These are phyloP conservation scores for Sciaenops ocellatus DNA, from an alignment of 2,797 vertebrate genomes.

Conservation along the genomic window DNA sequence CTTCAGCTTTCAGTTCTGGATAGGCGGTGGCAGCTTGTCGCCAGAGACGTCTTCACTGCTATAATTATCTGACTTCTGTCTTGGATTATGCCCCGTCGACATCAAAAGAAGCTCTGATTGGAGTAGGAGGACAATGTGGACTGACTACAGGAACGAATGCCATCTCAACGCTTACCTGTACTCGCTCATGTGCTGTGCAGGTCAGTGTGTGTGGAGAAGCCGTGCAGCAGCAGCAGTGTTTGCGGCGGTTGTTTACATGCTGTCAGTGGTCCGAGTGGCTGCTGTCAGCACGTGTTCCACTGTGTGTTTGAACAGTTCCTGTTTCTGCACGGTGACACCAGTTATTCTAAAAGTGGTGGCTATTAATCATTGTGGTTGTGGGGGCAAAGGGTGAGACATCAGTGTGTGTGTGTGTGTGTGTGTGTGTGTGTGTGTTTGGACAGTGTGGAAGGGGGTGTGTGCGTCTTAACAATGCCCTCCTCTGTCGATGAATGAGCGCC, in stretches of 20 bases:
- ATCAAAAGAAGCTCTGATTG: constrained; percentile 26
- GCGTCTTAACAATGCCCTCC: constrained; percentile 56
- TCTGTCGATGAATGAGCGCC: constrained; percentile 63
- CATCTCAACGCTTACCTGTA: constrained; percentile 92
- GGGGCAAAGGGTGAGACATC: neutral
- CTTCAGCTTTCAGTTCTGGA: constrained; percentile 25
- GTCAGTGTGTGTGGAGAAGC: constrained; percentile 74
- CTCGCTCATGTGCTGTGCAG: constrained; percentile 96
- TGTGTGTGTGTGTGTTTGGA: constrained; percentile 26
- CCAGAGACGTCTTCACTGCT: constrained; percentile 42
- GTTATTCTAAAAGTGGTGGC: constrained; percentile 11
- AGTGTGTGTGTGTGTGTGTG: constrained; percentile 24
- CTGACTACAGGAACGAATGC: constrained; percentile 84
- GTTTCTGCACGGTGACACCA: constrained; percentile 28
- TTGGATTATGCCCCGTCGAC: constrained; percentile 51
- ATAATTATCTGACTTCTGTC: constrained; percentile 52
- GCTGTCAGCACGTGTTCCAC: constrained; percentile 46
- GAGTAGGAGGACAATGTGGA: constrained; percentile 80
- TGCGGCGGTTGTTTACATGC: constrained; percentile 48
- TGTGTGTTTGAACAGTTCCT: constrained; percentile 50
- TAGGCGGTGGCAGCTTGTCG: constrained; percentile 27
- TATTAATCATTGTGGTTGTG: constrained; percentile 44
- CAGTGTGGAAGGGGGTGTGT: constrained; percentile 32
- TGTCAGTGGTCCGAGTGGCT: constrained; percentile 2
- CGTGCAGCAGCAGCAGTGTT: neutral